These are phyloP conservation scores for Doryteuthis pealeii DNA, from an alignment of 1,140 invertebrate species.

Conservation along the genomic window DNA sequence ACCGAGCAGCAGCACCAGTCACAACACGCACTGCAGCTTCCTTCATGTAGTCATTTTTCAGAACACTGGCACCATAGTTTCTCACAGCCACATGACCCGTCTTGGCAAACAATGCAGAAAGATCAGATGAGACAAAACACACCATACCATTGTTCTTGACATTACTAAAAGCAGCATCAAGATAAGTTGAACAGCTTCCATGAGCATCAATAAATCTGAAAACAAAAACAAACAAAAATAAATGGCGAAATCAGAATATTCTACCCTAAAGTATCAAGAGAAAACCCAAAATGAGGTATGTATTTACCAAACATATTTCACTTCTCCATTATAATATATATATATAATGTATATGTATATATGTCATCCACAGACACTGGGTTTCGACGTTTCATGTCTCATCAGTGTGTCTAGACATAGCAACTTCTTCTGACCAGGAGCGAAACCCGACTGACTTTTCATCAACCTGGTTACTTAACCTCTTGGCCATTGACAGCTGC, in stretches of 20 bases:
- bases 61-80: conserved; percentile 51
- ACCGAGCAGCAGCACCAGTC: conserved; percentile 53
- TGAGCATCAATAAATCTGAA: conserved; percentile 54
- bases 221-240: conserved; percentile 15
- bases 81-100: conserved; percentile 49
- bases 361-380: no score
- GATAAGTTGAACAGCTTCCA: conserved; percentile 44
- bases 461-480: no score
- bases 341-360: no score
- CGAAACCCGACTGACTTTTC: no score
- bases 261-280: neutral
- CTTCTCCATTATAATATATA: no score
- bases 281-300: no score
- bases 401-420: no score
- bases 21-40: conserved; percentile 56
- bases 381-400: no score
- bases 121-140: conserved; percentile 53
- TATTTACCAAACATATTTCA: no score
- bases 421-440: no score
- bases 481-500: no score
- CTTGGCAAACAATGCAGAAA: conserved; percentile 51
- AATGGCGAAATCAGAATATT: no score
- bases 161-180: conserved; percentile 54
- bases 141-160: conserved; percentile 51
- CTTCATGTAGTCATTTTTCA: conserved; percentile 56